A percentile compares a stretch with the other conserved stretches of the same genome.
These are phyloP conservation scores for Henricia sp. DNA, from an alignment of 53 echinoderm and acorn worm genomes.

Conservation along the genomic window DNA sequence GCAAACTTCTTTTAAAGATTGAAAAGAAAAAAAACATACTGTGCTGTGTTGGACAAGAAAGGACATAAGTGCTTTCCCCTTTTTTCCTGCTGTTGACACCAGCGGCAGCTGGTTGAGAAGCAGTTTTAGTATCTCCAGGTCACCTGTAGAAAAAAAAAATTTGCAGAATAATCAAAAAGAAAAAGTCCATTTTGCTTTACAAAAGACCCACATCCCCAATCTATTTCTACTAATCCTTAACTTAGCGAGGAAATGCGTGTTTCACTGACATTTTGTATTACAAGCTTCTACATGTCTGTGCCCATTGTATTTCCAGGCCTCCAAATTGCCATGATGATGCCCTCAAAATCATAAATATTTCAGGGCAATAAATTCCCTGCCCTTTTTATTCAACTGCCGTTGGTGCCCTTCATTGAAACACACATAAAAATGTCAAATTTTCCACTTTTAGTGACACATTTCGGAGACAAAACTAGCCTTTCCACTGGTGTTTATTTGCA, in stretches of 20 bases:
- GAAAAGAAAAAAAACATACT: neutral
- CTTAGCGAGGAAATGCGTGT: neutral
- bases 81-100: neutral
- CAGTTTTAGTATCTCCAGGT: constrained; percentile 6
- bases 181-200: neutral
- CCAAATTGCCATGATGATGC: too few species aligned
- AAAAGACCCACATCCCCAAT: neutral
- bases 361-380: too few species aligned
- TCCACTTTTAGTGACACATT: too few species aligned
- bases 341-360: too few species aligned
- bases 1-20: too few species aligned
- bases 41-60: constrained; percentile 15
- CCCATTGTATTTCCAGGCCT: too few species aligned
- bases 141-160: neutral
- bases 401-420: too few species aligned
- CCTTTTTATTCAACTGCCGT: too few species aligned
- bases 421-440: too few species aligned
- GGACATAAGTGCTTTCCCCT: neutral
- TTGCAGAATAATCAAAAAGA: neutral
- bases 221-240: neutral
- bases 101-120: neutral
- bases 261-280: neutral
- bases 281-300: neutral
- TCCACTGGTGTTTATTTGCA: too few species aligned
- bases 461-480: too few species aligned